Evolutionary conservation across 2,797 vertebrate genomes (phyloP).

Genomic region (Etheostoma nigrum): DNA sequence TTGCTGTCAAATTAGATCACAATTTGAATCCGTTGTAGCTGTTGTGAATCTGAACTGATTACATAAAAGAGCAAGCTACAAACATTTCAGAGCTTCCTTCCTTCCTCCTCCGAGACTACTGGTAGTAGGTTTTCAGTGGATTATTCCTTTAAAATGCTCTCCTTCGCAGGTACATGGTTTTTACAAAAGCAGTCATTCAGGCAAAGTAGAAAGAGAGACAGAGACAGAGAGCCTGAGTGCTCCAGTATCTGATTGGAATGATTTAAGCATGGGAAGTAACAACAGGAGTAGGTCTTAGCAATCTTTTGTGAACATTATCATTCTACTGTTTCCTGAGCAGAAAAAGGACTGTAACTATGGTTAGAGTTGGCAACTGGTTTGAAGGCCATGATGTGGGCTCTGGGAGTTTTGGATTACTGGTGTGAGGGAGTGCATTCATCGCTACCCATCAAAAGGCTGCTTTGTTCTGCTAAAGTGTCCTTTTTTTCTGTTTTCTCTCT

Average conservation of each 20-base stretch:
- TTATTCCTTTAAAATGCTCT: slow-evolving; percentile 28
- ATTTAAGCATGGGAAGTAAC: slow-evolving; percentile 48
- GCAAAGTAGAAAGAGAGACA: slow-evolving; percentile 23
- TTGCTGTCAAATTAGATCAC: background rate
- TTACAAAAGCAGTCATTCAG: slow-evolving; percentile 49
- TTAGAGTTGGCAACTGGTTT: slow-evolving; percentile 59
- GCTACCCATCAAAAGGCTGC: slow-evolving; percentile 76
- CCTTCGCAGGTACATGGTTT: slow-evolving; percentile 16
- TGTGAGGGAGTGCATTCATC: slow-evolving; percentile 79
- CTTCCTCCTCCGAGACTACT: background rate
- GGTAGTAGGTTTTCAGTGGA: slow-evolving; percentile 9
- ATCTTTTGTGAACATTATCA: slow-evolving; percentile 58
- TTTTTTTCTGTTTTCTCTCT: background rate
- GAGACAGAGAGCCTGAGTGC: slow-evolving; percentile 61
- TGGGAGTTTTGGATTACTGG: slow-evolving; percentile 75
- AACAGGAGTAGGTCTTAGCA: slow-evolving; percentile 40
- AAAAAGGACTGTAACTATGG: slow-evolving; percentile 61
- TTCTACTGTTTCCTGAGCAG: slow-evolving; percentile 48
- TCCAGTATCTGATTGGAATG: slow-evolving; percentile 71
- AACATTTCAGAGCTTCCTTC: background rate
- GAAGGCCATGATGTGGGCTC: slow-evolving; percentile 57
- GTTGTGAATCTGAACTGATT: background rate
- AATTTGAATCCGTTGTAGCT: background rate
- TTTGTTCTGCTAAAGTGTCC: slow-evolving; percentile 71
- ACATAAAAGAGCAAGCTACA: background rate